phyloP scores from a whole-genome alignment of 2,888 invertebrate genomes.

The Lysandra bellargus region DNA sequence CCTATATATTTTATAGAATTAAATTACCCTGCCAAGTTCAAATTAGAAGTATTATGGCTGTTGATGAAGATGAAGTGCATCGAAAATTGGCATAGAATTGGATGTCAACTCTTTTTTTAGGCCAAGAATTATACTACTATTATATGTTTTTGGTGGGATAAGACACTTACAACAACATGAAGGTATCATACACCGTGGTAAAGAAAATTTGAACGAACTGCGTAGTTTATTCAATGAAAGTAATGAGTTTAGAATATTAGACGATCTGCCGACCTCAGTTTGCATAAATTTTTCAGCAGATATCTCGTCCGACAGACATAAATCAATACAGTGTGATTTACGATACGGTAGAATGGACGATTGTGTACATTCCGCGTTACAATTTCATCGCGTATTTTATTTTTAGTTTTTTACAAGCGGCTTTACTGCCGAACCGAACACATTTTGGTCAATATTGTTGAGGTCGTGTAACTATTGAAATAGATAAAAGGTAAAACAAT shows the following conservation, averaged over 20 bases:
- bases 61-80: too few species aligned
- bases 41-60: too few species aligned
- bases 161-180: too few species aligned
- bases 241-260: not conserved
- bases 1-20: too few species aligned
- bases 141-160: too few species aligned
- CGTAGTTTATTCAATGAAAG: not conserved
- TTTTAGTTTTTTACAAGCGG: conserved; percentile 40
- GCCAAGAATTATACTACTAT: too few species aligned
- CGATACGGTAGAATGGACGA: conserved; percentile 36
- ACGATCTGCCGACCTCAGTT: not conserved
- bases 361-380: conserved; percentile 35
- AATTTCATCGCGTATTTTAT: conserved; percentile 40
- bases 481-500: not conserved
- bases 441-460: not conserved
- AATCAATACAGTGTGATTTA: conserved; percentile 39
- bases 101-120: too few species aligned
- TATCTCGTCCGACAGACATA: conserved; percentile 32
- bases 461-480: not conserved
- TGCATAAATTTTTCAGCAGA: conserved; percentile 31
- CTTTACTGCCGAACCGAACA: conserved; percentile 19
- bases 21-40: too few species aligned
- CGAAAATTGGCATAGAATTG: too few species aligned
- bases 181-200: not conserved
- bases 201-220: not conserved